phyloP scores from a whole-genome alignment of 2,113 vertebrate genomes.

The Craseonycteris thonglongyai region DNA sequence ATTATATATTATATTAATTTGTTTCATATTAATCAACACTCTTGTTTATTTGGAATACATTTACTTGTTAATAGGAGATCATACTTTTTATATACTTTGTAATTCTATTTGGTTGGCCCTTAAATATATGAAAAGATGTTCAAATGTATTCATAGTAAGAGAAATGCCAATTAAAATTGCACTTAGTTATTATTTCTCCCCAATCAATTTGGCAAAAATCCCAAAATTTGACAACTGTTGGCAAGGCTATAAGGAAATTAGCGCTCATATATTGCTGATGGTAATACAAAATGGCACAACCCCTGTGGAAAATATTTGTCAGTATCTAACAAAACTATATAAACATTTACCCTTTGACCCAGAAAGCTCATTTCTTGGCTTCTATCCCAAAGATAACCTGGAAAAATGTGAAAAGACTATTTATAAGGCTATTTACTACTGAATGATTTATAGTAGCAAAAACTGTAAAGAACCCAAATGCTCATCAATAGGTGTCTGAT shows the following conservation, averaged over 20 bases:
- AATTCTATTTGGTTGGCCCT: constrained; percentile 26
- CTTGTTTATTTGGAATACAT: constrained; percentile 24
- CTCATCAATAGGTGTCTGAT: constrained; percentile 12
- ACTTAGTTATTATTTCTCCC: constrained; percentile 44
- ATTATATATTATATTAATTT: constrained; percentile 7
- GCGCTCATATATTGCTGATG: neutral
- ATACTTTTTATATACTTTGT: constrained; percentile 29
- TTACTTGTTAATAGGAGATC: constrained; percentile 30
- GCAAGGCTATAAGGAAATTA: constrained; percentile 20
- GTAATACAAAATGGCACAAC: constrained; percentile 37
- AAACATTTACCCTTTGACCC: constrained; percentile 50
- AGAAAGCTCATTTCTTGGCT: constrained; percentile 49
- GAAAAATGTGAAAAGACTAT: constrained; percentile 51
- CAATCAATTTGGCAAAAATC: constrained; percentile 41
- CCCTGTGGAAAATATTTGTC: constrained; percentile 32
- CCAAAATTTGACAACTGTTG: constrained; percentile 54
- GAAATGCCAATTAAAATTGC: constrained; percentile 60
- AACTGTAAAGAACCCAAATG: constrained; percentile 28
- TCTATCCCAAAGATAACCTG: constrained; percentile 28
- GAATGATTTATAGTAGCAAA: constrained; percentile 14
- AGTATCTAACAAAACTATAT: neutral
- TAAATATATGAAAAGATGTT: constrained; percentile 49
- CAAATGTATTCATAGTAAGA: constrained; percentile 44
- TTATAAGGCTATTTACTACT: constrained; percentile 8
- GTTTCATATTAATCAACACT: constrained; percentile 19